A percentile compares a stretch with the other conserved stretches of the same genome.
These are phyloP conservation scores for Lamellibrachia satsuma DNA, from an alignment of 2,888 invertebrate genomes.

Conservation along the genomic window DNA sequence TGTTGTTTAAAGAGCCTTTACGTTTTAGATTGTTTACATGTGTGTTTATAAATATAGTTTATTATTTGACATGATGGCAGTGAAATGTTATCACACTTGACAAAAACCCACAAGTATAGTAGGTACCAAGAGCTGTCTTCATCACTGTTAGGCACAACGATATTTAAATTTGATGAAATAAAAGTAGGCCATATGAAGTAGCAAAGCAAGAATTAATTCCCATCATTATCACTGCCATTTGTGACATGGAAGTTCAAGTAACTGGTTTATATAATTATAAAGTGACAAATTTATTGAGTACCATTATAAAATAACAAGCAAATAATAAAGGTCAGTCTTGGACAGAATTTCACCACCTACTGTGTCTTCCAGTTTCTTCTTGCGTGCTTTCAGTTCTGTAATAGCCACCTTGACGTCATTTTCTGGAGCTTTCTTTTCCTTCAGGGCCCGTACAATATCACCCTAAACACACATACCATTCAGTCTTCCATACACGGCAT, in stretches of 20 bases:
- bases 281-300: no score
- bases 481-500: neutral
- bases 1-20: neutral
- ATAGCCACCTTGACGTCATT: slow-evolving; percentile 94
- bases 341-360: slow-evolving; percentile 45
- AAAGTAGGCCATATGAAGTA: no score
- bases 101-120: no score
- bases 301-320: no score
- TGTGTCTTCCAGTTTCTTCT: slow-evolving; percentile 90
- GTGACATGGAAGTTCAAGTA: neutral
- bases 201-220: no score
- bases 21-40: neutral
- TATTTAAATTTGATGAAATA: no score
- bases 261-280: neutral
- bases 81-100: no score
- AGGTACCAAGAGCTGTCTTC: no score
- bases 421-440: slow-evolving; percentile 86
- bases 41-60: neutral
- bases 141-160: no score
- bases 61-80: neutral
- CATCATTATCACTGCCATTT: no score
- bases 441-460: slow-evolving; percentile 87
- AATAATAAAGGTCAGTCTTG: neutral
- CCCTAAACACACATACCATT: slow-evolving; percentile 71
- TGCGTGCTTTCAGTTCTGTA: slow-evolving; percentile 87